Evolutionary conservation across 2,888 invertebrate genomes (phyloP).

Genomic region (Dastarcus helophoroides): DNA sequence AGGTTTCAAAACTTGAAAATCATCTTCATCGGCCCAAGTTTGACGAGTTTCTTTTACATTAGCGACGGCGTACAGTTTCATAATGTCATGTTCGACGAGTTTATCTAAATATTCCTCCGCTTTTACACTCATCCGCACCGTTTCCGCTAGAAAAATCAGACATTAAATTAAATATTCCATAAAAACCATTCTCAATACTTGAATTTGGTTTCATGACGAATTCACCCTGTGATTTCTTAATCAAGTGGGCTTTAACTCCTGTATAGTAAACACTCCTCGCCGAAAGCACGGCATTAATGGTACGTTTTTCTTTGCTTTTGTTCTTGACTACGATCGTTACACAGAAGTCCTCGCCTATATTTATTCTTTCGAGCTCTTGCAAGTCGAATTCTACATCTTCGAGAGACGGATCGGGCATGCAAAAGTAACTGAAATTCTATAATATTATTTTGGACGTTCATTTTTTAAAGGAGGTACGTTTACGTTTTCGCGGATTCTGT

Average conservation of each 20-base stretch:
- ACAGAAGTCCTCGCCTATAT: slow-evolving; percentile 57
- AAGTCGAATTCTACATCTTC: slow-evolving; percentile 53
- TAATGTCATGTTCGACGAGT: slow-evolving; percentile 66
- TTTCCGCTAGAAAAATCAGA: slow-evolving; percentile 43
- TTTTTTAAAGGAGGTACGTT: background rate
- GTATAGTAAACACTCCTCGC: slow-evolving; percentile 66
- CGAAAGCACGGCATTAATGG: slow-evolving; percentile 54
- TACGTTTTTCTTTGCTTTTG: slow-evolving; percentile 46
- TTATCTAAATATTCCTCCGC: slow-evolving; percentile 66
- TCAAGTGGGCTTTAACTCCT: slow-evolving; percentile 57
- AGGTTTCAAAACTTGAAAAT: slow-evolving; percentile 68
- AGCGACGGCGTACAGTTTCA: slow-evolving; percentile 68
- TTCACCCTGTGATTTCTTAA: slow-evolving; percentile 57
- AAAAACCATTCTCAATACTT: slow-evolving; percentile 41
- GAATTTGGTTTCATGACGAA: slow-evolving; percentile 51
- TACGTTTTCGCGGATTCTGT: slow-evolving; percentile 54
- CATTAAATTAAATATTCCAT: too few relatives aligned
- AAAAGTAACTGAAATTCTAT: slow-evolving; percentile 48
- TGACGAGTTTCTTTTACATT: slow-evolving; percentile 72
- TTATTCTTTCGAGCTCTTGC: slow-evolving; percentile 58
- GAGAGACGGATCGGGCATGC: slow-evolving; percentile 43
- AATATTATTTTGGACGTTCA: background rate
- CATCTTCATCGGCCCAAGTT: slow-evolving; percentile 73
- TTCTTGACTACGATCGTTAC: slow-evolving; percentile 56
- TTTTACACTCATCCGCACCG: slow-evolving; percentile 43